A percentile compares a stretch with the other conserved stretches of the same genome.
Evolutionary conservation across 2,888 invertebrate genomes (phyloP).

Genomic region (Glomeris marginata): DNA sequence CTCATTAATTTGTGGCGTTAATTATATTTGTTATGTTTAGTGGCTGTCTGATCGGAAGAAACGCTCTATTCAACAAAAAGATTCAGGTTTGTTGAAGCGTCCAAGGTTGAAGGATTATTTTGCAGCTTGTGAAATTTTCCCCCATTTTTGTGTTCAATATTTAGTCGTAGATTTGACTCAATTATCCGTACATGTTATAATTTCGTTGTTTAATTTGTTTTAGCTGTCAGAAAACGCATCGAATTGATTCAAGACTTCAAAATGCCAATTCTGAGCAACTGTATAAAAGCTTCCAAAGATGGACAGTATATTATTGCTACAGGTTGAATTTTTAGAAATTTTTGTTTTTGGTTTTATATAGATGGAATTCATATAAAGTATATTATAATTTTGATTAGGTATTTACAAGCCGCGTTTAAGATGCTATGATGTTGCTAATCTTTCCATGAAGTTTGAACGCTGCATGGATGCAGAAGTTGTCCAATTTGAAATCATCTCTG

Average conservation of each 20-base stretch:
- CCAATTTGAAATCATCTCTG: slow-evolving; percentile 80
- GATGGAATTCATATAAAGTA: too few species aligned
- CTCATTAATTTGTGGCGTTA: not conserved
- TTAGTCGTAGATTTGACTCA: not conserved
- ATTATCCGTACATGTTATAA: too few species aligned
- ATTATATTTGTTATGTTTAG: slow-evolving; percentile 35
- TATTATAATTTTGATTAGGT: slow-evolving; percentile 23
- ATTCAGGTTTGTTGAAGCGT: slow-evolving; percentile 50
- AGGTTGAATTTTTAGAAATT: slow-evolving; percentile 36
- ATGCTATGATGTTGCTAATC: slow-evolving; percentile 89
- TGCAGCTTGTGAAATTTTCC: not conserved
- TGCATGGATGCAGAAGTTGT: slow-evolving; percentile 94
- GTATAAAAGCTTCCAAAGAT: slow-evolving; percentile 71
- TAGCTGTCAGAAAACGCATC: slow-evolving; percentile 72
- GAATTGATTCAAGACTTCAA: slow-evolving; percentile 98
- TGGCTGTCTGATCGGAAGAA: slow-evolving; percentile 77
- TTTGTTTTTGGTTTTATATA: too few species aligned
- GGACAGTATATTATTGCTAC: slow-evolving; percentile 82
- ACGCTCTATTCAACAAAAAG: slow-evolving; percentile 64
- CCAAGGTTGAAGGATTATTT: not conserved
- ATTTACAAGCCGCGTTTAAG: slow-evolving; percentile 86
- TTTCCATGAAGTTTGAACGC: slow-evolving; percentile 93
- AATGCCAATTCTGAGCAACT: slow-evolving; percentile 88
- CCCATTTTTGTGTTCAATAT: slow-evolving; percentile 2
- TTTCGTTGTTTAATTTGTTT: slow-evolving; percentile 18